A percentile compares a stretch with the other conserved stretches of the same genome.
Evolutionary conservation across 2,797 vertebrate species (phyloP).

Genomic region (Pseudochirops cupreus): DNA sequence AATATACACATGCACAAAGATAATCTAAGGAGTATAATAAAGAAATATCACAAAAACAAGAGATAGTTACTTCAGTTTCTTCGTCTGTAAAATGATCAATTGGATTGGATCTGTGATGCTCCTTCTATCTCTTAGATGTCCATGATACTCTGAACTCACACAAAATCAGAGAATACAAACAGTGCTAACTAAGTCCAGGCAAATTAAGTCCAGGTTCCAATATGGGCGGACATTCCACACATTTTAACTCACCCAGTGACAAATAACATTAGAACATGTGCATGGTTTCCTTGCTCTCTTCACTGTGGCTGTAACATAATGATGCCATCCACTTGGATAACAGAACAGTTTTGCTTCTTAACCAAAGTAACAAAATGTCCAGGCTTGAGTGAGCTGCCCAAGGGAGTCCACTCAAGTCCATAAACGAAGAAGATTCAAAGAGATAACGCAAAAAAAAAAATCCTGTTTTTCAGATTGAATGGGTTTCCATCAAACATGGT

Average conservation of each 20-base stretch:
- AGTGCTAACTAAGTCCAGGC: slow-evolving; percentile 12
- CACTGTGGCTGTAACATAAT: neutral
- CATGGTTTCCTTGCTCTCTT: neutral
- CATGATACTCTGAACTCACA: slow-evolving; percentile 9
- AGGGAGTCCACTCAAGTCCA: slow-evolving; percentile 66
- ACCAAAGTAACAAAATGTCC: slow-evolving; percentile 23
- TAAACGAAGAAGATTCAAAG: slow-evolving; percentile 1
- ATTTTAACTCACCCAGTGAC: slow-evolving; percentile 40
- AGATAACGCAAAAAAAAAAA: neutral
- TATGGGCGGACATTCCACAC: slow-evolving; percentile 37
- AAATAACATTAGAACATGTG: slow-evolving; percentile 30
- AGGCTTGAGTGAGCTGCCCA: slow-evolving; percentile 59
- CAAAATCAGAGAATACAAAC: slow-evolving; percentile 6
- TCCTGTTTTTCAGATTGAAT: slow-evolving; percentile 53
- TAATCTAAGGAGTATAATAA: neutral
- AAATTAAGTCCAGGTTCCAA: slow-evolving; percentile 30
- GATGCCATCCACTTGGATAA: slow-evolving; percentile 6
- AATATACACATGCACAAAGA: neutral
- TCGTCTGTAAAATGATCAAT: neutral
- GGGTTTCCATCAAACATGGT: slow-evolving; percentile 52
- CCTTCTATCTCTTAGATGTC: neutral
- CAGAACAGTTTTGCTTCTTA: slow-evolving; percentile 37
- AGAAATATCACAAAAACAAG: neutral
- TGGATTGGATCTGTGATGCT: neutral
- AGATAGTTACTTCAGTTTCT: neutral